Evolutionary conservation across 1,140 invertebrate species (phyloP), one percentile per base, ranked within the genome.

Genomic region (Heliothis virescens): DNA sequence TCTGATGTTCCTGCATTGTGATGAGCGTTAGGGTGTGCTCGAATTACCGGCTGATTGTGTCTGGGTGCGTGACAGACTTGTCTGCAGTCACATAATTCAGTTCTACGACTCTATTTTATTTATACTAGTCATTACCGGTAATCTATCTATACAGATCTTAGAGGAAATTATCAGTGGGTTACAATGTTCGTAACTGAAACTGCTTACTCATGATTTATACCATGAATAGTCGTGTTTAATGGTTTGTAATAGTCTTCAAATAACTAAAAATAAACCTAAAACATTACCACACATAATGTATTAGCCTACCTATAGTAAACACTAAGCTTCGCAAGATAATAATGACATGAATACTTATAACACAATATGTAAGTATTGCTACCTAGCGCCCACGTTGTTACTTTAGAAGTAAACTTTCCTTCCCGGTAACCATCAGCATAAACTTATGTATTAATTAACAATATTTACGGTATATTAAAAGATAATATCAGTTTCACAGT

Each of bases 11-110:
- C 5, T 53, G 1, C 52, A 2, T 0, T 67, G 16, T 21, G 2
- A 1, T 21, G 0, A 59, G 9, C 11, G 55, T 34, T 48, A 52
- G 21, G 13, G 47, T 29, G 15, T 21, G 12, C 67, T 71, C 21
- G 67, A 53, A 71, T 71, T 50, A 71, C 67, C 48, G 18, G 1
- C 67, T 53, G 67, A 71, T 53, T 71, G 67, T 53, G 48, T 53
- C 48, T 13, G 67, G 21, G 67, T 29, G 67, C 67, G 67, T 50
- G 48, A 53, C 67, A 52, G 63, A 67, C 63, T 67, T 67, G 63
- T 67, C 41, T 18, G 21, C 41, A 16, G 16, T 67, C 11, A 41
- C 50, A 21, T 67, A 21, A 48, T 50, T 67, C 63, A 48, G 16
- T 18, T 18, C 16, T n/a, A 48, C 10, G 16, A 18, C 4, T 21